Conservation (phyloP, 2,888 invertebrate genomes). For the Aphidius colemani region DNA sequence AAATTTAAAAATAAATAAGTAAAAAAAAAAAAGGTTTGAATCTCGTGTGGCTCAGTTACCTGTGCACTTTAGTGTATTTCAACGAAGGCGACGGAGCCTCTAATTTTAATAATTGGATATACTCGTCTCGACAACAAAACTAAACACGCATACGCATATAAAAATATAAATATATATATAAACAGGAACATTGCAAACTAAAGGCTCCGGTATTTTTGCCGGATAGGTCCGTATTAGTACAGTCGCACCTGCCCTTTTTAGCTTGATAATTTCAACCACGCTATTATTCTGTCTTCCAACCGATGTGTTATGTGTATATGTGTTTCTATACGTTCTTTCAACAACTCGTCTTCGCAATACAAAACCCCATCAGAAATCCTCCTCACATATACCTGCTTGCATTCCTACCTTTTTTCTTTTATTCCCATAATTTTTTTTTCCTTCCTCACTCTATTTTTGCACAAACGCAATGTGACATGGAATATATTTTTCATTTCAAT, state of each 20-base stretch:
- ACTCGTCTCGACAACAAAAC: constrained; percentile 16
- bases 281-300: constrained; percentile 11
- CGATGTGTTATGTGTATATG: background rate
- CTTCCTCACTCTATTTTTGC: constrained; percentile 10
- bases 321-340: constrained; percentile 10
- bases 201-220: constrained; percentile 26
- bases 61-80: constrained; percentile 40
- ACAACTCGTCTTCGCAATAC: background rate
- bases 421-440: constrained; percentile 3
- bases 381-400: no score
- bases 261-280: constrained; percentile 38
- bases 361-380: no score
- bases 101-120: constrained; percentile 59
- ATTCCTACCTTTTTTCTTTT: no score
- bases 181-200: no score
- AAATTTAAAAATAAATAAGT: background rate
- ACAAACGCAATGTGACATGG: background rate
- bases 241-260: constrained; percentile 55
- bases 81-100: constrained; percentile 56
- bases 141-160: background rate
- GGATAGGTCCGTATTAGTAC: constrained; percentile 41
- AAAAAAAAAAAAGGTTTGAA: background rate
- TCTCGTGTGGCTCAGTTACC: constrained; percentile 27
- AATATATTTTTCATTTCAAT: background rate
- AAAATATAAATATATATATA: no score